These are phyloP conservation scores for Boloria euphrosyne DNA, from an alignment of 2,888 invertebrate genomes.

Conservation along the genomic window DNA sequence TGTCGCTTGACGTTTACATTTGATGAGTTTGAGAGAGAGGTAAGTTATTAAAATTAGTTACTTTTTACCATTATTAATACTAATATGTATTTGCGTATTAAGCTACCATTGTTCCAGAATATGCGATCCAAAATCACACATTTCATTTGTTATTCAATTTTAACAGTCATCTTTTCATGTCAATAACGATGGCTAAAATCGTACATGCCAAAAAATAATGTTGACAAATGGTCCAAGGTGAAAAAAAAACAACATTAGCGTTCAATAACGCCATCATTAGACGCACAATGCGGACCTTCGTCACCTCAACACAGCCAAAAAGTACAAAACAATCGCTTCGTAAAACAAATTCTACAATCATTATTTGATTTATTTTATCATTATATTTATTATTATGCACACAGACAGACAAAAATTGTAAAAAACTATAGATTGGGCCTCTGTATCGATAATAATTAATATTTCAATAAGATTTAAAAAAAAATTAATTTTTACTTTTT, in stretches of 20 bases:
- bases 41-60: not conserved
- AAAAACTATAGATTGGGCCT: too few species aligned
- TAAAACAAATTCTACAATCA: not conserved
- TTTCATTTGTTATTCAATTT: not conserved
- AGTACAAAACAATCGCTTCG: constrained; percentile 15
- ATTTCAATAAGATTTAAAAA: too few species aligned
- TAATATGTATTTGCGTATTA: too few species aligned
- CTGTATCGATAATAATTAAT: too few species aligned
- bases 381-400: not conserved
- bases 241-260: constrained; percentile 25
- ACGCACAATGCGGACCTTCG: constrained; percentile 21
- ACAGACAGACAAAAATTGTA: not conserved
- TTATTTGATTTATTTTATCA: constrained; percentile 7
- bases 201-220: constrained; percentile 16
- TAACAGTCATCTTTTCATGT: constrained; percentile 1
- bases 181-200: constrained; percentile 13
- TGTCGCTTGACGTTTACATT: constrained; percentile 12
- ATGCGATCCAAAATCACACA: not conserved
- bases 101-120: too few species aligned
- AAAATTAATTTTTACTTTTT: too few species aligned
- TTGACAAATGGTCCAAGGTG: constrained; percentile 24
- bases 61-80: too few species aligned
- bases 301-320: constrained; percentile 18
- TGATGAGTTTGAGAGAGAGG: not conserved
- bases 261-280: constrained; percentile 25